Percentiles rank a stretch among this genome's conserved stretches.
phyloP scores from a whole-genome alignment of 2,888 invertebrate genomes.

The Drosophila austrosaltans region DNA sequence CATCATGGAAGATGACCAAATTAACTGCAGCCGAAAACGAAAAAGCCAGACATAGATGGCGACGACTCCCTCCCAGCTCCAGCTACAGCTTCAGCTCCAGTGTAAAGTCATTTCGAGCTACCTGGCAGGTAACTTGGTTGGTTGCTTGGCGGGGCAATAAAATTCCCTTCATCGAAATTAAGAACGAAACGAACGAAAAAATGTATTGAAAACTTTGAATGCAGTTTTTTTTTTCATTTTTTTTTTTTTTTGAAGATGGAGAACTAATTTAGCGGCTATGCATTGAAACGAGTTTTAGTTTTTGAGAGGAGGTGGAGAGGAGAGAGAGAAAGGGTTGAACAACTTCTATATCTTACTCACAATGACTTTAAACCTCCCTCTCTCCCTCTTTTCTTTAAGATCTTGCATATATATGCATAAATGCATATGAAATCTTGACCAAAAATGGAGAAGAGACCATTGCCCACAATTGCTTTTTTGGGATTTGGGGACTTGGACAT shows the following conservation, averaged over 20 bases:
- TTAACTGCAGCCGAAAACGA: slow-evolving; percentile 63
- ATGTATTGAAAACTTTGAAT: slow-evolving; percentile 58
- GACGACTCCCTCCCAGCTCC: slow-evolving; percentile 9
- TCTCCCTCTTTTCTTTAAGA: not conserved
- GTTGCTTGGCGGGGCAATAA: slow-evolving; percentile 60
- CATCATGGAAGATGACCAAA: slow-evolving; percentile 81
- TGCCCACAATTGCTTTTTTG: slow-evolving; percentile 27
- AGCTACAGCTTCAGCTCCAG: slow-evolving; percentile 20
- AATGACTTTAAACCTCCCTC: not conserved
- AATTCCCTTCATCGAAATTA: slow-evolving; percentile 78
- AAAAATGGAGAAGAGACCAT: slow-evolving; percentile 62
- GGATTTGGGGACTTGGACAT: slow-evolving; percentile 65
- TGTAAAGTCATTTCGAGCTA: slow-evolving; percentile 59
- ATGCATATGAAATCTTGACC: slow-evolving; percentile 38
- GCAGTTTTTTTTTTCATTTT: slow-evolving; percentile 10
- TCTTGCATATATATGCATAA: slow-evolving; percentile 50
- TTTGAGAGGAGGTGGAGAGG: not conserved
- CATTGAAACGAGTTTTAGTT: slow-evolving; percentile 68
- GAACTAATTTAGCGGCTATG: slow-evolving; percentile 74
- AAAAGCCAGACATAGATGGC: slow-evolving; percentile 36
- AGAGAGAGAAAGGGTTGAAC: slow-evolving; percentile 12
- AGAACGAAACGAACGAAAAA: slow-evolving; percentile 67
- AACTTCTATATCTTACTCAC: slow-evolving; percentile 24
- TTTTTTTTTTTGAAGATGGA: slow-evolving; percentile 29
- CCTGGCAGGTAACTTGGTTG: slow-evolving; percentile 48